Percentiles rank a stretch among this genome's conserved stretches.
Evolutionary conservation across 2,797 vertebrate species (phyloP).

Genomic region (Chaetophractus vellerosus): DNA sequence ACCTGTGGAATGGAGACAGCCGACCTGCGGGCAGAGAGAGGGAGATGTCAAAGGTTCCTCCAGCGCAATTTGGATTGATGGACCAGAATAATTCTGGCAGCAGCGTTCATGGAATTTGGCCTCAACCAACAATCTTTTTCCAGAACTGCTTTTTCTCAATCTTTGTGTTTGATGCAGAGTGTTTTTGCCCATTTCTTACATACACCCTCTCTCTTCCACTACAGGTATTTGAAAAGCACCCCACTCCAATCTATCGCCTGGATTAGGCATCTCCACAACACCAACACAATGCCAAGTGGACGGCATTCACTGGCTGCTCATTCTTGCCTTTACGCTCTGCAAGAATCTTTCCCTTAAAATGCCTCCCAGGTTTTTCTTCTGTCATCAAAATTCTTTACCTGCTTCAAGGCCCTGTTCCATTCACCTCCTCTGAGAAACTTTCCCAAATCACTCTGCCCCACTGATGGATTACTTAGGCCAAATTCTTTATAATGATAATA

Average conservation of each 20-base stretch:
- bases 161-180: neutral
- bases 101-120: conserved; percentile 64
- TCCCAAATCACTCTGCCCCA: neutral
- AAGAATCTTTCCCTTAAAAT: conserved; percentile 33
- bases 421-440: neutral
- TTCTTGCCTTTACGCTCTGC: neutral
- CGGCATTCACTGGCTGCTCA: neutral
- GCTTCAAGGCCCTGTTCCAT: neutral
- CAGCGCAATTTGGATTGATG: conserved; percentile 69
- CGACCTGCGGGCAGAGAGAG: conserved; percentile 65
- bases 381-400: conserved; percentile 18
- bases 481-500: neutral
- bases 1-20: conserved; percentile 53
- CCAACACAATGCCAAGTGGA: neutral
- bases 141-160: conserved; percentile 25
- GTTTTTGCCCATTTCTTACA: neutral
- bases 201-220: neutral
- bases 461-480: neutral
- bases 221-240: neutral
- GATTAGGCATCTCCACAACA: neutral
- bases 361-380: neutral
- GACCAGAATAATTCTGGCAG: conserved; percentile 80
- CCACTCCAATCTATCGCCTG: neutral
- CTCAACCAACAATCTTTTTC: conserved; percentile 73
- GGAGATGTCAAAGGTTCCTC: conserved; percentile 60